Base-by-base conservation (phyloP, 2,797 vertebrate genomes). In the Alfaro cultratus region DNA sequence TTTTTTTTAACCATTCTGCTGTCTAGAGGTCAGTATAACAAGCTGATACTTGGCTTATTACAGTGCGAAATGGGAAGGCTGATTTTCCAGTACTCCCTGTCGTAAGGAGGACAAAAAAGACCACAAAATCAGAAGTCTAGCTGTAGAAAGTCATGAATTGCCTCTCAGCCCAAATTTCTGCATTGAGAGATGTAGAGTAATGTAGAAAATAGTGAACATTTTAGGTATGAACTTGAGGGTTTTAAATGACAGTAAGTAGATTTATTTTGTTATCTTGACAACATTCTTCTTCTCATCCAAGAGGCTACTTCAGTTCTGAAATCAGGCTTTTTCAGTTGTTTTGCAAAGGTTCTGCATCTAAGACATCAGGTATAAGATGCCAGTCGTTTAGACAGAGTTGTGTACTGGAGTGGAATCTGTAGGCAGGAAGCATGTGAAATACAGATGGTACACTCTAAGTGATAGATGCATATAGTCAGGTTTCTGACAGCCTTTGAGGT, bases 381-480 rank as follows among this genome's bases (percentile, higher is more conserved):
- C 75, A 41, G 75, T 51, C 15, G 15, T 68, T 41, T 31, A 86
- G 78, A 78, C 80, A 31, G 78, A 77, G 64, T 77, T 80, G 80
- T 74, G 75, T 74, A 62, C 87, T 71, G 4, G 55, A 83, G 74
- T 85, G 82, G 76, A 82, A 88, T 87, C 83, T 86, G 87, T 81
- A 87, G 83, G 53, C 74, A 84, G 85, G 83, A 82, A 81, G 81
- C 81, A 77, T 76, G 55, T 36, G 55, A 89, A 79, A 79, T 71
- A 79, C 84, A 84, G 83, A 92, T 90, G 88, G 91, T 73, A 92
- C 82, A 91, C 81, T 87, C 71, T 64, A 78, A 81, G 84, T 86
- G 91, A 95, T 90, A 57, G 86, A 91, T 90, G 81, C 74, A 62
- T 43, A 4, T 29, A 23, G 83, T 77, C 86, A 8, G 0, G 36